phyloP scores from a whole-genome alignment of 2,888 invertebrate genomes.

The Rotaria sp. region DNA sequence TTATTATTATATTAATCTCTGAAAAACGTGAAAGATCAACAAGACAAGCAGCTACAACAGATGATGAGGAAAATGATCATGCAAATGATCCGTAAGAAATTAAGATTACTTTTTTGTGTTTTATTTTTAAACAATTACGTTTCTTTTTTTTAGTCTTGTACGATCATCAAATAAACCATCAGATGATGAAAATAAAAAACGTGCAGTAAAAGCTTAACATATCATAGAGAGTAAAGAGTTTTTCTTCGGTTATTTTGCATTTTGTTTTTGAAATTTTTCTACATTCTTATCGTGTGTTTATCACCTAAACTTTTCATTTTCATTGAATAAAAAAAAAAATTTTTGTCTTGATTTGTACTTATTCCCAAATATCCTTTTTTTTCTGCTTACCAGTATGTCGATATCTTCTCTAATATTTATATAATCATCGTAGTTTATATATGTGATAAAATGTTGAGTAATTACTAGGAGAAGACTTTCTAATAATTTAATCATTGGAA shows the following conservation, averaged over 20 bases:
- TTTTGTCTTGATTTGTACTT: no score
- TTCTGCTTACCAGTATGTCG: no score
- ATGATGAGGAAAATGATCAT: not conserved
- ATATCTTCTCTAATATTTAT: not conserved
- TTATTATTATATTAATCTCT: slow-evolving; percentile 1
- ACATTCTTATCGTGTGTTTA: not conserved
- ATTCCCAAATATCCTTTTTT: not conserved
- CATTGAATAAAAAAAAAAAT: no score
- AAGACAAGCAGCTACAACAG: not conserved
- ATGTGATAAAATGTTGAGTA: not conserved
- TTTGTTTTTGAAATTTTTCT: not conserved
- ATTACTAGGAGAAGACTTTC: not conserved
- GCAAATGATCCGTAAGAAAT: not conserved
- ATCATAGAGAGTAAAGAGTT: not conserved
- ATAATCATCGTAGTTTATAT: not conserved
- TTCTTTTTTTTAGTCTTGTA: not conserved
- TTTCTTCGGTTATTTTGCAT: no score
- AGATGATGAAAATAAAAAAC: not conserved
- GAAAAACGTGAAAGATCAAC: not conserved
- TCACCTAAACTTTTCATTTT: not conserved
- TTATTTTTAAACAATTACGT: not conserved
- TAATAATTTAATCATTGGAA: no score
- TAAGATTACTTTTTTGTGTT: not conserved
- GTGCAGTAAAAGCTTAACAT: not conserved
- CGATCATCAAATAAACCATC: not conserved